A percentile compares a stretch with the other conserved stretches of the same genome.
Evolutionary conservation across 2,113 vertebrate genomes (phyloP).

Genomic region (Corvus cornix): DNA sequence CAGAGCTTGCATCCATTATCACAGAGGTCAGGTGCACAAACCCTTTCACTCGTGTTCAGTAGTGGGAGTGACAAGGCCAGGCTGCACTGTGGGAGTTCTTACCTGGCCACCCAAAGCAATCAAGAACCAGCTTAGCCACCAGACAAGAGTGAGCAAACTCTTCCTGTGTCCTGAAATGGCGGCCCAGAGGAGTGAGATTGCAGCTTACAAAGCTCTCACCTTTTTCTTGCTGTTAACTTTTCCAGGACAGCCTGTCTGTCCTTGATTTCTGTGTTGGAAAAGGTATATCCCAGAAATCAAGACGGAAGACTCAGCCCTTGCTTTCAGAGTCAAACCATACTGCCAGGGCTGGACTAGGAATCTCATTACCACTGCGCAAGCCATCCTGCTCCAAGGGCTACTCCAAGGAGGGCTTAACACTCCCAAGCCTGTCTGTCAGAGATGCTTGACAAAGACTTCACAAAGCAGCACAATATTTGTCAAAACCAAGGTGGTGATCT

Average conservation of each 20-base stretch:
- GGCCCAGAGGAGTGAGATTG: not conserved
- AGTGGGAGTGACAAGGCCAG: not conserved
- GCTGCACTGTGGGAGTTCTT: not conserved
- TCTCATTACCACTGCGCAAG: not conserved
- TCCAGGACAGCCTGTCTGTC: not conserved
- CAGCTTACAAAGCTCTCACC: not conserved
- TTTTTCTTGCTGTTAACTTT: not conserved
- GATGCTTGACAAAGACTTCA: not conserved
- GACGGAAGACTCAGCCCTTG: not conserved
- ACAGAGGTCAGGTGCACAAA: not conserved
- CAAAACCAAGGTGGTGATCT: not conserved
- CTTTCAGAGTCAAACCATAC: not conserved
- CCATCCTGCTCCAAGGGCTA: not conserved
- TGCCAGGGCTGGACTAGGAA: not conserved
- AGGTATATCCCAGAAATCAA: not conserved
- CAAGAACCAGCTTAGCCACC: not conserved
- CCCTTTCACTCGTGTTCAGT: fast-evolving
- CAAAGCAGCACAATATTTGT: not conserved
- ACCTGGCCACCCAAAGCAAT: not conserved
- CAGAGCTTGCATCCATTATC: not conserved
- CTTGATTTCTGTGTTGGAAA: not conserved
- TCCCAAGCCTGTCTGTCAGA: not conserved
- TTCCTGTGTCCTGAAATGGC: not conserved
- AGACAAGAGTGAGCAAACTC: not conserved
- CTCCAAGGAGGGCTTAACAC: not conserved